Conservation (phyloP, 1,140 invertebrate genomes). For the Spodoptera litura region DNA sequence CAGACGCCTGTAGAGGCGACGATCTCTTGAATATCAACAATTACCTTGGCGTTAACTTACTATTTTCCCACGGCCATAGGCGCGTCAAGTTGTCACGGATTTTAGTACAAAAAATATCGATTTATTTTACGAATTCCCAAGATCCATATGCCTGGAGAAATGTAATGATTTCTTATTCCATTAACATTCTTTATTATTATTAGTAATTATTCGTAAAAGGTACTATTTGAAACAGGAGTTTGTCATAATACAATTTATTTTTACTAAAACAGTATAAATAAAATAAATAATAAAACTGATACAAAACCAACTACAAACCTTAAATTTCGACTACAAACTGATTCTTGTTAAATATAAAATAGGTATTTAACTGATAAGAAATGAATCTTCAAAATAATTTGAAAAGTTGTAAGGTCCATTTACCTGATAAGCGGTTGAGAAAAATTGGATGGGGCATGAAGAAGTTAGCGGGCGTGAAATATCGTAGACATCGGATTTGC, state of each 20-base stretch:
- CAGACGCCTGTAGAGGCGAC: slow-evolving; percentile 59
- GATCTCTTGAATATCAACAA: slow-evolving; percentile 54
- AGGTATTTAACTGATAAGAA: slow-evolving; percentile 52
- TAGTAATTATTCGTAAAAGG: no score
- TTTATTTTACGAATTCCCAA: not conserved
- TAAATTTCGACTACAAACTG: no score
- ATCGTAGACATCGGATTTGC: slow-evolving; percentile 62
- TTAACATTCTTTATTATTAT: no score
- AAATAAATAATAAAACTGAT: no score
- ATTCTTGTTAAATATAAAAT: slow-evolving; percentile 49
- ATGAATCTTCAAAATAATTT: slow-evolving; percentile 66
- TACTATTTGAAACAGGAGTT: no score
- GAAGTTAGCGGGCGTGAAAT: slow-evolving; percentile 68
- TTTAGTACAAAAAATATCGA: slow-evolving; percentile 12
- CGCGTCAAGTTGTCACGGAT: not conserved
- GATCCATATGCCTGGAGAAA: no score
- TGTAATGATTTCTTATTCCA: not conserved
- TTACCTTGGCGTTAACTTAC: slow-evolving; percentile 54
- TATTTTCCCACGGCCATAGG: slow-evolving; percentile 72
- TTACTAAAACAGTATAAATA: no score
- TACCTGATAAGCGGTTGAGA: slow-evolving; percentile 73
- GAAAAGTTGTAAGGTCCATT: slow-evolving; percentile 73
- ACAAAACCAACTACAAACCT: no score
- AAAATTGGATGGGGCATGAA: slow-evolving; percentile 72
- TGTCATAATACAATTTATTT: no score